Conservation (phyloP, 2,888 invertebrate species). For the Hyalella azteca region DNA sequence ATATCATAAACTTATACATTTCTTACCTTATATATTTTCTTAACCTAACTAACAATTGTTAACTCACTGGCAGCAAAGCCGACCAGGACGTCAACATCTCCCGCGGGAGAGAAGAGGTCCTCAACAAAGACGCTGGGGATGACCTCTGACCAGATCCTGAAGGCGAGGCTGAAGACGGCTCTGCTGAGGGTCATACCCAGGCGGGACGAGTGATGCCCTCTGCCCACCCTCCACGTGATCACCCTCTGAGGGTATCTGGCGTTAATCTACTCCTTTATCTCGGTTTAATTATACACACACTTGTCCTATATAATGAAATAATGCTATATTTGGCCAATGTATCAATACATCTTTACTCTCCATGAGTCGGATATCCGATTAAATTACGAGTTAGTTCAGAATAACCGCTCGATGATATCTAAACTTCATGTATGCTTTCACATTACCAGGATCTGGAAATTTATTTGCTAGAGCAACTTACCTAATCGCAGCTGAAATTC, state of each 20-base stretch:
- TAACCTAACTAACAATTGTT: background rate
- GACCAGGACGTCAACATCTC: constrained; percentile 44
- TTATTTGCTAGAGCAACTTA: too few species aligned
- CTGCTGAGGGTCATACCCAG: constrained; percentile 43
- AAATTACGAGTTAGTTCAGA: too few species aligned
- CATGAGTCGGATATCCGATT: background rate
- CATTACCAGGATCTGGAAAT: too few species aligned
- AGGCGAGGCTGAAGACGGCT: constrained; percentile 48
- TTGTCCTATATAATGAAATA: background rate
- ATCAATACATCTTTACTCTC: background rate
- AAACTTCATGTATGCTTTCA: too few species aligned
- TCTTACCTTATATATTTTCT: background rate
- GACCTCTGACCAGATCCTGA: constrained; percentile 56
- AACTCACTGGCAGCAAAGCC: constrained; percentile 52
- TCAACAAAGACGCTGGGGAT: constrained; percentile 49
- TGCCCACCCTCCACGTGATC: constrained; percentile 46
- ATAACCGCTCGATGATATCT: too few species aligned
- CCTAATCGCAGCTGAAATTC: too few species aligned
- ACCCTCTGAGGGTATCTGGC: constrained; percentile 9
- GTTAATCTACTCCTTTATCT: background rate
- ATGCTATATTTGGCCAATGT: background rate
- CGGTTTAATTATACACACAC: background rate
- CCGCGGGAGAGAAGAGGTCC: constrained; percentile 17
- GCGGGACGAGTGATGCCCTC: constrained; percentile 46
- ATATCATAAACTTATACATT: background rate